Evolutionary conservation across 2,888 invertebrate genomes (phyloP), one percentile per base, ranked within the genome.

Genomic region (Zaprionus lineosus): DNA sequence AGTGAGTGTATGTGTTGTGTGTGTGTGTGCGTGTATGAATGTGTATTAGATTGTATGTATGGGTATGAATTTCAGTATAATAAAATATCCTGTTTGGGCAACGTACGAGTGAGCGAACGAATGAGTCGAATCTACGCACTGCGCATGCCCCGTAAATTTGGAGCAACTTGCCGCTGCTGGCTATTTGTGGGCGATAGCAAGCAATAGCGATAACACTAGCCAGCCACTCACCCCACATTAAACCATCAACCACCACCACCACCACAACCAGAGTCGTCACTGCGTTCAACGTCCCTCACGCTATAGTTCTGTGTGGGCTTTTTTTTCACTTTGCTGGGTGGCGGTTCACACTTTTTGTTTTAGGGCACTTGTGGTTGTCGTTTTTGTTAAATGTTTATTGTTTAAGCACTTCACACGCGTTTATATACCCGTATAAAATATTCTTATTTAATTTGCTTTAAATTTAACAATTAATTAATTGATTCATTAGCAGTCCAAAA

Each of bases 1-100:
- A n/a, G 21, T 6, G n/a, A 61, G 61, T 53, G 44, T 48, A 12
- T 44, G 33, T 19, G 16, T 9, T n/a, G 11, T 14, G n/a, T 19
- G 5, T 33, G 6, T 11, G 14, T 53, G 24, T 36, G 21, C 12
- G 7, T 33, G 34, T 41, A 21, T 52, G 15, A 29, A 12, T 21
- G 18, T 36, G 50, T 36, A n/a, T n/a, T n/a, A n/a, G 48, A 19
- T 12, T 12, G 24, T 39, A 50, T 59, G 56, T 60, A 14, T 63
- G 52, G 47, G 72, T 71, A 51, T 75, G 76, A 79, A 86, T 78
- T 81, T 87, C 84, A 74, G 87, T 87, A 88, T 87, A 88, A 87
- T 88, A 87, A 86, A 87, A 87, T 87, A 87, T 87, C 87, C 87
- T 86, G 83, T 84, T 82, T 72, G 64, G 64, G 48, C 57, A 46